Base-by-base conservation (phyloP, 35 echinoderm and acorn worm species). In the Heliocidaris erythrogramma region DNA sequence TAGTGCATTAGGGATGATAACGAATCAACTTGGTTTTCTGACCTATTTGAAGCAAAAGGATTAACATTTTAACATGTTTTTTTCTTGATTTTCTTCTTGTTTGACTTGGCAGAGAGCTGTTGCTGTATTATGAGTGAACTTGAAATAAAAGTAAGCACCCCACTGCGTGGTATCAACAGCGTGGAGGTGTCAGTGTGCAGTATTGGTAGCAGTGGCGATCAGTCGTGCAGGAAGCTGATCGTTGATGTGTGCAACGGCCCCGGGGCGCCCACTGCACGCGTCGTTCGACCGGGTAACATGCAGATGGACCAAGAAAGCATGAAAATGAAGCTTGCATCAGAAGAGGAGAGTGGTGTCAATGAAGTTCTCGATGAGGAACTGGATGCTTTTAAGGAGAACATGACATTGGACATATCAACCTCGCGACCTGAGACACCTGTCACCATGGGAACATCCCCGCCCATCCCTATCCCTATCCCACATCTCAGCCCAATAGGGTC, bases 51-150 rank as follows among this genome's bases (percentile, higher is more conserved):
- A 86, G 31, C 85, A 30, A 86, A 86, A 86, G 31, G 5, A 16
- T 42, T 17, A 32, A 42, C 31, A 89, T 48, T 35, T 48, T 32
- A 42, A 92, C 29, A 21, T 92, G 1, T 92, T 92, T n/a, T 16
- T 49, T 49, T 92, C 48, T 30, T 92, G 59, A 9, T 16, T 49
- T 49, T 92, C 48, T 30, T 48, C 17, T 50, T 59, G 9, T 59
- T 92, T 92, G 11, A 48, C 29, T 48, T 14, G 14, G 50, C 91
- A 92, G 91, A 92, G 49, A 49, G 50, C 91, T 92, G 91, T 92
- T 97, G 97, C 93, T 97, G 97, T 97, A 97, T 97, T 97, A 97
- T 97, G 97, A 97, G 94, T 96, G 97, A 97, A 94, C 92, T 97
- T 85, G 91, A 96, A 87, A 97, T 97, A 32, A 84, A 94, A 88